Base-by-base conservation (phyloP, 2,888 invertebrate genomes). In the Acanthosepion esculentum region DNA sequence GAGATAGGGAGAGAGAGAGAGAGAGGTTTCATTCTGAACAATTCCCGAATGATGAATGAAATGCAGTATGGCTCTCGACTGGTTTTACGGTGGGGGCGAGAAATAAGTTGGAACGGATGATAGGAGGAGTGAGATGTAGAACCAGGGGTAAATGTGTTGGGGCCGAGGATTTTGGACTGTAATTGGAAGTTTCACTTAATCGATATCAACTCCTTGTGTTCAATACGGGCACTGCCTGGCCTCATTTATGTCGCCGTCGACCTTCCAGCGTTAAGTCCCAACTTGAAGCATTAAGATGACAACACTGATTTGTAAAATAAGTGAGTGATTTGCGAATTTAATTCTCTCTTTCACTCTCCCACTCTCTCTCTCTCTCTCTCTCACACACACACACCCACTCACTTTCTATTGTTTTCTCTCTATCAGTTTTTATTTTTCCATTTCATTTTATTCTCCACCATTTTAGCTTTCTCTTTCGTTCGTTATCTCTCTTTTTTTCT, bases 141-240 rank as follows among this genome's bases (percentile, higher is more conserved):
- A n/a, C 12, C 15, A n/a, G n/a, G 78, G n/a, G n/a, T n/a, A 78
- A 78, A n/a, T n/a, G 78, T 18, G 78, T 33, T 78, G n/a, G 5
- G 10, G n/a, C 10, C 3, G n/a, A 12, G 15, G n/a, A 12, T n/a
- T 59, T 33, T n/a, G 12, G 78, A 78, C n/a, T n/a, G n/a, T 78
- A 78, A 78, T 78, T 78, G n/a, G n/a, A 78, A 78, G 78, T 78
- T n/a, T 78, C 78, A 78, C 78, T 78, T 78, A 78, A 78, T 78
- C 78, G 78, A 78, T 78, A 78, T n/a, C 78, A 78, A 33, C n/a
- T n/a, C 33, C 20, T 59, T 59, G 59, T 59, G 59, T 59, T 59
- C 78, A n/a, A 78, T 78, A 78, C 10, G n/a, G 78, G n/a, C n/a
- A 33, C 78, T n/a, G 78, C n/a, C 78, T 78, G 12, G n/a, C 78